Evolutionary conservation across 2,888 invertebrate genomes (phyloP).

Genomic region (Plusia festucae): DNA sequence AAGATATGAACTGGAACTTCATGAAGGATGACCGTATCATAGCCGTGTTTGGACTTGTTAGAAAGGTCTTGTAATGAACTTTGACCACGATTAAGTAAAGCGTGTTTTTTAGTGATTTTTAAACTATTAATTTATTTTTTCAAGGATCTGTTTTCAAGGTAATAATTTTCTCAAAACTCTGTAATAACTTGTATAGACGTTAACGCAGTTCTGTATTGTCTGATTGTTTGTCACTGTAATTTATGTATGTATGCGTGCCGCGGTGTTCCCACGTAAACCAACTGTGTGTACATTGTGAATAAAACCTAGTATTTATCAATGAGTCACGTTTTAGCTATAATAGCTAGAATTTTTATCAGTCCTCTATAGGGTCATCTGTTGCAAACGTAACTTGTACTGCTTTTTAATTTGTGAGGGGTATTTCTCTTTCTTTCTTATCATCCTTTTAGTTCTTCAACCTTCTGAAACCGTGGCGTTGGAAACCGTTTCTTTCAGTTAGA

Average conservation of each 20-base stretch:
- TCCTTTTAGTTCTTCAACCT: background rate
- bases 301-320: conserved; percentile 24
- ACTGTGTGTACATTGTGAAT: conserved; percentile 45
- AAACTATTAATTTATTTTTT: conserved; percentile 9
- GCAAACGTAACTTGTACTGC: background rate
- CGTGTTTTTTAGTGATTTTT: background rate
- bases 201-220: conserved; percentile 51
- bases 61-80: no score
- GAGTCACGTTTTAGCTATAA: conserved; percentile 20
- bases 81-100: no score
- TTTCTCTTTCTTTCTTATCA: background rate
- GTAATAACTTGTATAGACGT: conserved; percentile 38
- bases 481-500: background rate
- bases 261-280: conserved; percentile 56
- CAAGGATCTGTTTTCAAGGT: conserved; percentile 39
- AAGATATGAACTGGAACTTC: no score
- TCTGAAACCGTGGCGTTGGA: no score
- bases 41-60: no score
- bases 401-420: background rate
- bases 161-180: conserved; percentile 33
- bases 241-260: conserved; percentile 38
- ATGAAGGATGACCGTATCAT: no score
- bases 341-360: background rate
- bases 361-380: background rate
- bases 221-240: conserved; percentile 54